Conservation (phyloP, 2,113 vertebrate species). For the Psephotus haematonotus region DNA sequence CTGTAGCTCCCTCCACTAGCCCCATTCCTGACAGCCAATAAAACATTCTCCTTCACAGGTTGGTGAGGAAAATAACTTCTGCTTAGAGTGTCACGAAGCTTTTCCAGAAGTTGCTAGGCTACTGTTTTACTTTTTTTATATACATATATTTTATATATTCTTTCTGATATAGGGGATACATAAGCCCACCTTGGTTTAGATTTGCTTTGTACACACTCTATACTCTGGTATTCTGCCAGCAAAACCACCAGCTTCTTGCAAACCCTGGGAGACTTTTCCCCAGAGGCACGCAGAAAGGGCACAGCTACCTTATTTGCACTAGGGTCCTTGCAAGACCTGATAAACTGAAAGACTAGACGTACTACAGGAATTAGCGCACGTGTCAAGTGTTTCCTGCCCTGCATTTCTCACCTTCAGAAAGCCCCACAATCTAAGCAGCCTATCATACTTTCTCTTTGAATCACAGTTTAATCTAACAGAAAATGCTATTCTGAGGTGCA, state of each 20-base stretch:
- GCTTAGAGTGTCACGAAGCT: background rate
- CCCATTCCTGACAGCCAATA: background rate
- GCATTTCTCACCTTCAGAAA: slow-evolving; percentile 6
- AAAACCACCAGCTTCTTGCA: background rate
- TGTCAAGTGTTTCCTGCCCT: background rate
- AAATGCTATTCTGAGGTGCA: background rate
- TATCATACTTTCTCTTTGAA: background rate
- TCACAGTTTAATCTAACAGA: background rate
- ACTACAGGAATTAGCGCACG: background rate
- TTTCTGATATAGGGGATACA: background rate
- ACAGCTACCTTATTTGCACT: background rate
- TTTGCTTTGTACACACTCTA: background rate
- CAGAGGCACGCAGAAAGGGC: background rate
- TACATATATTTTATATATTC: background rate
- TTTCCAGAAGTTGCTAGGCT: background rate
- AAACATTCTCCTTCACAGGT: background rate
- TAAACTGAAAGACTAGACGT: background rate
- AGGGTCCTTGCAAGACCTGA: background rate
- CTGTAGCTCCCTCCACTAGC: background rate
- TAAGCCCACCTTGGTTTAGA: background rate
- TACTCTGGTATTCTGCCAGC: background rate
- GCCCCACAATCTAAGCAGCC: background rate
- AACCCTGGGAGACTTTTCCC: background rate
- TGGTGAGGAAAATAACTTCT: background rate
- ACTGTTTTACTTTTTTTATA: background rate